Evolutionary conservation across 2,797 vertebrate genomes (phyloP).

Genomic region (Sylvilagus floridanus): DNA sequence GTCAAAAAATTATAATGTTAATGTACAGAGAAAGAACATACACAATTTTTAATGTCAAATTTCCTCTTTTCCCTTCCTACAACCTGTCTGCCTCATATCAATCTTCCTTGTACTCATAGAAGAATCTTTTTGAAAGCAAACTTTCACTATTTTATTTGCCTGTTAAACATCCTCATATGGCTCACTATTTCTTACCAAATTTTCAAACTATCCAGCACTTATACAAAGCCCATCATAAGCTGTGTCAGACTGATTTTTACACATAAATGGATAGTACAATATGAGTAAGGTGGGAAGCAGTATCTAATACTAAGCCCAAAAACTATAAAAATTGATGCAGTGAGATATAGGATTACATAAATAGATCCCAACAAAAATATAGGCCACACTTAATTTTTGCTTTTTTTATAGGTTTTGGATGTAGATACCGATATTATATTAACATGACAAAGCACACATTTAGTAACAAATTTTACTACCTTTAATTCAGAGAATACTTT

Average conservation of each 20-base stretch:
- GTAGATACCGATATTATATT: slow-evolving; percentile 26
- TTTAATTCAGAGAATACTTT: slow-evolving; percentile 47
- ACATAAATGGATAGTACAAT: slow-evolving; percentile 1
- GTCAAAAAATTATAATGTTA: too few species aligned
- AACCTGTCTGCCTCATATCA: background rate
- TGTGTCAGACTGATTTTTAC: background rate
- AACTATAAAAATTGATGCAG: background rate
- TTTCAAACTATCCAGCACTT: background rate
- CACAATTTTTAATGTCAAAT: background rate
- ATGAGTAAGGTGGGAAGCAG: background rate
- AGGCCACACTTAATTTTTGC: background rate
- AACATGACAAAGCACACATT: background rate
- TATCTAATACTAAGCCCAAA: background rate
- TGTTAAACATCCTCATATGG: background rate
- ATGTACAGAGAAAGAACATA: background rate
- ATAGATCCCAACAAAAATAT: slow-evolving; percentile 22
- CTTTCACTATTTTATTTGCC: background rate
- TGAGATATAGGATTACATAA: background rate
- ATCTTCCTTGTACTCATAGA: background rate
- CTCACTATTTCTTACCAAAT: background rate
- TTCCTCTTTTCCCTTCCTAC: background rate
- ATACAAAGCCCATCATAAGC: background rate
- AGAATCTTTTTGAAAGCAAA: background rate
- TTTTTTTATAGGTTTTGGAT: background rate
- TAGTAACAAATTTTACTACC: slow-evolving; percentile 6